phyloP scores from a whole-genome alignment of 2,113 vertebrate species.

The Limanda limanda region DNA sequence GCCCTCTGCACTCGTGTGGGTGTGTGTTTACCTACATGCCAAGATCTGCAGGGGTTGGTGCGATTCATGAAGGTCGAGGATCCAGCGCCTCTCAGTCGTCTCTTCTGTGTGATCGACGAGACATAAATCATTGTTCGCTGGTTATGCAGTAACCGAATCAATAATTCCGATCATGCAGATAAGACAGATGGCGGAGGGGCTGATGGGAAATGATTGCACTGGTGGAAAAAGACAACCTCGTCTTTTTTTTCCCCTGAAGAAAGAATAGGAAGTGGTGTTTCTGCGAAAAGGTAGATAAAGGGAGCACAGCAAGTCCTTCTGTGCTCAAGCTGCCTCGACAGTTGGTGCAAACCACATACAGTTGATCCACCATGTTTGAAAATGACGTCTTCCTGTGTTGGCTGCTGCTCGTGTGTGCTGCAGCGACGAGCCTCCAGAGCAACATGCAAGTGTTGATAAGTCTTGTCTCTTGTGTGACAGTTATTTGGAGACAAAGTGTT shows the following conservation, averaged over 20 bases:
- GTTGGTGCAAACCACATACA: conserved; percentile 55
- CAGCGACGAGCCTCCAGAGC: not conserved
- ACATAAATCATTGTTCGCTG: conserved; percentile 59
- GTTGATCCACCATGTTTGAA: conserved; percentile 21
- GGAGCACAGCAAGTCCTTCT: conserved; percentile 27
- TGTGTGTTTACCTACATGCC: conserved; percentile 64
- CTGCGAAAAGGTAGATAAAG: conserved; percentile 65
- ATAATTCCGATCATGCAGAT: conserved; percentile 65
- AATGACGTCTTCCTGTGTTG: conserved; percentile 16
- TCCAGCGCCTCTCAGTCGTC: conserved; percentile 34
- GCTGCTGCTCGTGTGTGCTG: conserved; percentile 10
- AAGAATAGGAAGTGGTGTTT: conserved; percentile 64
- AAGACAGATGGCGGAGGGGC: conserved; percentile 57
- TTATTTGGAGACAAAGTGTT: not conserved
- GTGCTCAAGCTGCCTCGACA: conserved; percentile 37
- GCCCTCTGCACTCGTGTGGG: conserved; percentile 56
- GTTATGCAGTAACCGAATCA: conserved; percentile 60
- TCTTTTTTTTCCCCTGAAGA: conserved; percentile 11
- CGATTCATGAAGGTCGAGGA: conserved; percentile 68
- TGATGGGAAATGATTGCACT: conserved; percentile 38
- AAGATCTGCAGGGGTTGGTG: conserved; percentile 43
- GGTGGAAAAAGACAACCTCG: conserved; percentile 12
- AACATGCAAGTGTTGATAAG: not conserved
- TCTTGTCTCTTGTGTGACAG: conserved; percentile 1
- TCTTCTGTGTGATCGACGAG: conserved; percentile 38